phyloP scores from a whole-genome alignment of 2,113 vertebrate species.

The Penelope pileata region DNA sequence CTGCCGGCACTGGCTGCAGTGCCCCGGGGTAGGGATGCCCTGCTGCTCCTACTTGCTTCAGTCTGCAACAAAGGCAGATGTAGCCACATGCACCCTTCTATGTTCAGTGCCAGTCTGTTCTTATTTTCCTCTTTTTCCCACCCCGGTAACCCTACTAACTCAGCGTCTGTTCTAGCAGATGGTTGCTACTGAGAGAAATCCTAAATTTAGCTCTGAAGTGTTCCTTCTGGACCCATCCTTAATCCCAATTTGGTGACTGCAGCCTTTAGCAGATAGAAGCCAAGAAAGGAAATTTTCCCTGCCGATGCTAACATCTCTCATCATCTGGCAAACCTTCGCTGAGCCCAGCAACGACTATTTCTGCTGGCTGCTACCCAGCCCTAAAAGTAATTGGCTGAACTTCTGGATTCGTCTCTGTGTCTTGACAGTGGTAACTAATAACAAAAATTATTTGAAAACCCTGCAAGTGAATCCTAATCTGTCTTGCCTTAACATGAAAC shows the following conservation, averaged over 20 bases:
- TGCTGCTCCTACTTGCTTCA: background rate
- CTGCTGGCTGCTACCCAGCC: conserved; percentile 24
- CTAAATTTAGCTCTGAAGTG: conserved; percentile 38
- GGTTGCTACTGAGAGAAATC: background rate
- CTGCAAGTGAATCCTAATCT: background rate
- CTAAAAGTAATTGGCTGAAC: background rate
- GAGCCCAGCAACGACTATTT: background rate
- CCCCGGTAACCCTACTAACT: background rate
- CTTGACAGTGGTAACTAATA: conserved; percentile 55
- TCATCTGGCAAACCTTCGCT: background rate
- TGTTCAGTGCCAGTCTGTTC: background rate
- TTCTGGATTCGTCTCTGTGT: conserved; percentile 33
- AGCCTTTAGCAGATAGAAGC: background rate
- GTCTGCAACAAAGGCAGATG: rapidly evolving
- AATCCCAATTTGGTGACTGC: conserved; percentile 42
- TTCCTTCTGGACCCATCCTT: conserved; percentile 10
- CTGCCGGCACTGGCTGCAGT: background rate
- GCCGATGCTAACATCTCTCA: background rate
- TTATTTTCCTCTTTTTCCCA: background rate
- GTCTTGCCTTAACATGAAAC: background rate
- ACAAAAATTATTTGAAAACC: background rate
- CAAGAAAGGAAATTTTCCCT: conserved; percentile 59
- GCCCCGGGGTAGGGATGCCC: background rate
- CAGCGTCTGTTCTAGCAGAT: background rate
- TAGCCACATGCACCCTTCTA: background rate